Percentiles rank a stretch among this genome's conserved stretches.
phyloP scores from a whole-genome alignment of 2,888 invertebrate species.

The Pammene fasciana region DNA sequence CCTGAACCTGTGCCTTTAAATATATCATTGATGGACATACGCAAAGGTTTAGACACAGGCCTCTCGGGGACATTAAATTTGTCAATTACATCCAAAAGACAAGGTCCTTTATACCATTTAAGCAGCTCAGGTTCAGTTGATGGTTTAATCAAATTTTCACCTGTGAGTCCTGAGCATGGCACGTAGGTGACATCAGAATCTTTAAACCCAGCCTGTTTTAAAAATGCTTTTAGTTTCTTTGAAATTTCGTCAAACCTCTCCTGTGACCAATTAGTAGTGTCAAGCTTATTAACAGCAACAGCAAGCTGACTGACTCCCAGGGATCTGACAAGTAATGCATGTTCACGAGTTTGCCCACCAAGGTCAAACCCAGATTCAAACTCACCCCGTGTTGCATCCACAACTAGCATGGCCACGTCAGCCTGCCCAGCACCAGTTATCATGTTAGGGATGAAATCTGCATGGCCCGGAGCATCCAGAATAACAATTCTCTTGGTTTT shows the following conservation, averaged over 20 bases:
- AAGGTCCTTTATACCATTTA: constrained; percentile 93
- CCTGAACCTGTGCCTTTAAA: constrained; percentile 96
- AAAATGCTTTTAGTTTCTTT: constrained; percentile 89
- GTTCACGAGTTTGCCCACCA: constrained; percentile 99
- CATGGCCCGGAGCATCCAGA: constrained; percentile 99
- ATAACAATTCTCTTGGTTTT: constrained; percentile 91
- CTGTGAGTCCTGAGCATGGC: constrained; percentile 98
- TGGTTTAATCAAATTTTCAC: constrained; percentile 92
- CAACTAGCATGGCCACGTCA: constrained; percentile 97
- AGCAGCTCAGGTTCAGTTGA: constrained; percentile 85
- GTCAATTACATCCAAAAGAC: constrained; percentile 93
- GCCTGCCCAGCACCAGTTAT: constrained; percentile 99
- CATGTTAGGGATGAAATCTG: constrained; percentile 99
- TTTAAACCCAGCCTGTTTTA: constrained; percentile 96
- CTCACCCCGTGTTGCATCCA: constrained; percentile 98
- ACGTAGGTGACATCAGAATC: constrained; percentile 94
- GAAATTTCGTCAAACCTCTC: constrained; percentile 95
- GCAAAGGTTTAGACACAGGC: constrained; percentile 93
- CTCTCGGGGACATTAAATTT: constrained; percentile 93
- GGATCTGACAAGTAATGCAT: constrained; percentile 95
- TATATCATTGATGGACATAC: constrained; percentile 97
- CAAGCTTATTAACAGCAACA: constrained; percentile 98
- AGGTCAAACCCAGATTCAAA: constrained; percentile 99
- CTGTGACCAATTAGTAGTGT: constrained; percentile 96
- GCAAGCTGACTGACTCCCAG: constrained; percentile 96